Evolutionary conservation across 2,888 invertebrate genomes (phyloP).

Genomic region (Melieria omissa): DNA sequence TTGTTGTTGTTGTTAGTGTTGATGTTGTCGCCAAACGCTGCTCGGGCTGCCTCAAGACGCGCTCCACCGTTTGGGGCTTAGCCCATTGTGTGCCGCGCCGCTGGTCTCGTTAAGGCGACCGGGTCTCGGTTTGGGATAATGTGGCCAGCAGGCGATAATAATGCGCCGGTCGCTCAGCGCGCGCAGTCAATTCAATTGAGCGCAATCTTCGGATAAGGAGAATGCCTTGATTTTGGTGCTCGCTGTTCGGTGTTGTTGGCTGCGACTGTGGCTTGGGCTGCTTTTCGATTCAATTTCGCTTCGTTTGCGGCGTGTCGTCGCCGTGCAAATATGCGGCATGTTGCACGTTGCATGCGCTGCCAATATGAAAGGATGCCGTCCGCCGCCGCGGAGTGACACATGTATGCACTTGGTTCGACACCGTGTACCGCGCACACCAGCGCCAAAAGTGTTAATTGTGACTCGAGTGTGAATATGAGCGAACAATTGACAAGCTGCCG

Average conservation of each 20-base stretch:
- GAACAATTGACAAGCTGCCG: conserved; percentile 43
- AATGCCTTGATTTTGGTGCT: background rate
- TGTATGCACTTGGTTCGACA: conserved; percentile 67
- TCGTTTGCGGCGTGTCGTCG: background rate
- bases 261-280: background rate
- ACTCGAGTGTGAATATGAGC: conserved; percentile 44
- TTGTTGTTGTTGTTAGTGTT: too few species aligned
- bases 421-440: conserved; percentile 47
- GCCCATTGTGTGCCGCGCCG: too few species aligned
- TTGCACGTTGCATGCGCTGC: too few species aligned
- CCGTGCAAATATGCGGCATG: too few species aligned
- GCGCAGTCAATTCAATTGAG: too few species aligned
- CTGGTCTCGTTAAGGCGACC: too few species aligned
- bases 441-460: conserved; percentile 48
- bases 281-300: background rate
- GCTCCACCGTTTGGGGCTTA: too few species aligned
- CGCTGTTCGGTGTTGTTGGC: background rate
- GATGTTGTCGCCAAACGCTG: too few species aligned
- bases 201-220: too few species aligned
- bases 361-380: conserved; percentile 46
- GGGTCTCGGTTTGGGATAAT: background rate
- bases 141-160: background rate
- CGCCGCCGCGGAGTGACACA: conserved; percentile 59
- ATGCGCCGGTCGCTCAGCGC: background rate
- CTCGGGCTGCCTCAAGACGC: too few species aligned